Base-by-base conservation (phyloP, 2,888 invertebrate species). In the Acanthosepion lycidas region DNA sequence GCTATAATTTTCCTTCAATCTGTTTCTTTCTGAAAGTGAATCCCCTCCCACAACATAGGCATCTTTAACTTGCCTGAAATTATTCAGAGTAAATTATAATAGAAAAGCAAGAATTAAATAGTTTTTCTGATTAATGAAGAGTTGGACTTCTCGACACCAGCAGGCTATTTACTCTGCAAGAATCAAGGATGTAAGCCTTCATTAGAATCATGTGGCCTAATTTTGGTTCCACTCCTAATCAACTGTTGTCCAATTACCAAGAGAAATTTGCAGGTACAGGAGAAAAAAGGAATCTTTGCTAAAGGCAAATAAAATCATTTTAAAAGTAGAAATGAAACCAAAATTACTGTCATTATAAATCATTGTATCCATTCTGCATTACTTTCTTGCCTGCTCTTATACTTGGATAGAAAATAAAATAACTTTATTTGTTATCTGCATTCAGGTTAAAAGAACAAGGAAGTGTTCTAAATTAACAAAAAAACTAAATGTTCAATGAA, bases 151-250 rank as follows among this genome's bases (percentile, higher is more conserved):
- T 33, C 15, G 20, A 78, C 26, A 78, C 78, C 23, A 15, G n/a
- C 78, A 78, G n/a, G n/a, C 78, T n/a, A 78, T 26, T 28, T 33
- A 9, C n/a, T n/a, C 33, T 9, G 15, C 78, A n/a, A n/a, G n/a
- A 78, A 78, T 78, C n/a, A 78, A 78, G n/a, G 78, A 78, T n/a
- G 15, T 78, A 12, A 78, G 78, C 78, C 78, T 78, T 78, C 78
- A 78, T 78, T 78, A 78, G 78, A 78, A 78, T 78, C 78, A n/a
- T 33, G n/a, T 78, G n/a, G 78, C 78, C 78, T 78, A 78, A 78
- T 78, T 78, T n/a, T n/a, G n/a, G 6, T 12, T 78, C 5, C 12
- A 78, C 78, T 78, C 12, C 78, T n/a, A 78, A 78, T 78, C 78
- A 78, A 78, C n/a, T n/a, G 12, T 59, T 78, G 78, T 78, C 78